A percentile compares a stretch with the other conserved stretches of the same genome.
Conservation (phyloP, 2,113 vertebrate species). For the Microtus montanus region DNA sequence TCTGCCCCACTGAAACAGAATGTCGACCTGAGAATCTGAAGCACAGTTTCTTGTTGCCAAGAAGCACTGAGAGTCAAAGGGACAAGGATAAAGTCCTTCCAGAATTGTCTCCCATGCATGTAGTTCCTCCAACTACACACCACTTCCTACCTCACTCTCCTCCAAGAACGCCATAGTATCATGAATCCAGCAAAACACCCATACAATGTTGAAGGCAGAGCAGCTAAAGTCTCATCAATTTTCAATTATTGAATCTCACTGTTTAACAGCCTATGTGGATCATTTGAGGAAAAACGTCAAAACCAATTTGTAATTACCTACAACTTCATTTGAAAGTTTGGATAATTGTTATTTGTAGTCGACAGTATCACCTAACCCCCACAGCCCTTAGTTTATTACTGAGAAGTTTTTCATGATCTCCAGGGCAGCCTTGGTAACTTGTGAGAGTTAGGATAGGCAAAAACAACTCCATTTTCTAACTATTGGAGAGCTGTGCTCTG, state of each 20-base stretch:
- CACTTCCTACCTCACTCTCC: not conserved
- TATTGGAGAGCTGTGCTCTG: not conserved
- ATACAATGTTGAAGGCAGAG: not conserved
- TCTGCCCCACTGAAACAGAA: not conserved
- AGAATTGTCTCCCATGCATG: not conserved
- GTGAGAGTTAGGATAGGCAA: not conserved
- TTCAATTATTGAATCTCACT: not conserved
- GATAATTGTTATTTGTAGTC: not conserved
- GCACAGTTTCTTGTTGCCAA: too few relatives aligned
- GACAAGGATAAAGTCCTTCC: not conserved
- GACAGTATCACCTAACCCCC: not conserved
- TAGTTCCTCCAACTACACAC: not conserved
- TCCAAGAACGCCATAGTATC: not conserved
- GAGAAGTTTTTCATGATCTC: not conserved
- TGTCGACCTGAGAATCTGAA: not conserved
- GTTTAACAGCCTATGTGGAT: not conserved
- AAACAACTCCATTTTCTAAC: not conserved
- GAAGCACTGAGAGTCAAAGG: not conserved
- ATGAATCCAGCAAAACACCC: not conserved
- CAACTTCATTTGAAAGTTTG: not conserved
- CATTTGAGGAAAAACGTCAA: not conserved
- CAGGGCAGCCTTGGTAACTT: not conserved
- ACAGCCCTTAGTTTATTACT: not conserved
- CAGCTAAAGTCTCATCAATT: not conserved
- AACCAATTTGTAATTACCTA: not conserved